Percentiles rank a stretch among this genome's conserved stretches.
phyloP scores from a whole-genome alignment of 2,797 vertebrate genomes.

The Oreochromis mossambicus region DNA sequence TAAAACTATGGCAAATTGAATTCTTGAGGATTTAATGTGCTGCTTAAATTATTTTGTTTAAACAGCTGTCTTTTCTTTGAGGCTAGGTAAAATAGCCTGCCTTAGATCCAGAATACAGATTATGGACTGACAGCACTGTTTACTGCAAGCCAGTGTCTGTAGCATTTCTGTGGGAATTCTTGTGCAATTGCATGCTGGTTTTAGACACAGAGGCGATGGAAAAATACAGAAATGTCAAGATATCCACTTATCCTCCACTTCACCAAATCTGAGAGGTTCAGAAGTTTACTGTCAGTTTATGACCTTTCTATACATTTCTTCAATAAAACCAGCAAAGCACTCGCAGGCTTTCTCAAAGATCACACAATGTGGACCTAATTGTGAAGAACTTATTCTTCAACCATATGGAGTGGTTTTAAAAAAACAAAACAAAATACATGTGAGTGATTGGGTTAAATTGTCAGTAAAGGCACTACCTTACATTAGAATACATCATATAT shows the following conservation, averaged over 20 bases:
- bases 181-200: neutral
- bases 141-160: neutral
- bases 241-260: conserved; percentile 38
- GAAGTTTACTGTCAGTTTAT: conserved; percentile 3
- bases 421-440: neutral
- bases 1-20: neutral
- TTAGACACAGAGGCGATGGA: neutral
- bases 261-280: conserved; percentile 23
- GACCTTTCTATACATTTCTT: conserved; percentile 11
- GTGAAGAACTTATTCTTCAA: neutral
- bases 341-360: neutral
- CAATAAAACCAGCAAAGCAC: neutral
- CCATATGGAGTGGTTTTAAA: neutral
- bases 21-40: neutral
- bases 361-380: neutral
- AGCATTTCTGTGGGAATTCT: conserved; percentile 3
- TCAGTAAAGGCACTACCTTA: neutral
- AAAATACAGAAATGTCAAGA: conserved; percentile 39
- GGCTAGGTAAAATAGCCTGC: neutral
- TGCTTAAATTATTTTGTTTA: neutral
- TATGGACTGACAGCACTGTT: neutral
- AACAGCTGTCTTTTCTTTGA: neutral
- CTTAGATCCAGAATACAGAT: neutral
- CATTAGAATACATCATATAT: neutral
- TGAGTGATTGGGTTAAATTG: neutral